A percentile compares a stretch with the other conserved stretches of the same genome.
phyloP scores from a whole-genome alignment of 2,888 invertebrate species.

The Drosophila conformis region DNA sequence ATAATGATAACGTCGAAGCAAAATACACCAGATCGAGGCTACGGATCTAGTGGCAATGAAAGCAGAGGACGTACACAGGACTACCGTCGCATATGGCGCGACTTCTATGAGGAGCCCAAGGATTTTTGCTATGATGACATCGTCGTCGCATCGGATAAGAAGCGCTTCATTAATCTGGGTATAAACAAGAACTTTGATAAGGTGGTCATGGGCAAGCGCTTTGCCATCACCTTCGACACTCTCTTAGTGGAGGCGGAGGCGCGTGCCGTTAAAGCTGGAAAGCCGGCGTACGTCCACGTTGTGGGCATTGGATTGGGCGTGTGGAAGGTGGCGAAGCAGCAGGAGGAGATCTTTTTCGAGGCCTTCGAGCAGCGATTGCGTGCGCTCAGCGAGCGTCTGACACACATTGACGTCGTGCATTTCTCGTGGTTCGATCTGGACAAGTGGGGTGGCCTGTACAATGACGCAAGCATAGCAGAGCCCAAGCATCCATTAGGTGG shows the following conservation, averaged over 20 bases:
- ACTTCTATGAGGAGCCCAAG: slow-evolving; percentile 71
- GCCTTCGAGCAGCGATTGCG: slow-evolving; percentile 87
- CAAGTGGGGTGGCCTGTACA: slow-evolving; percentile 85
- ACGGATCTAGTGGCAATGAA: slow-evolving; percentile 45
- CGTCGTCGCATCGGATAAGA: slow-evolving; percentile 28
- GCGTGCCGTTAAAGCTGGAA: slow-evolving; percentile 86
- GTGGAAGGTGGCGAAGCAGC: slow-evolving; percentile 88
- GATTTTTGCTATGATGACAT: slow-evolving; percentile 68
- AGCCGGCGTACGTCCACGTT: slow-evolving; percentile 88
- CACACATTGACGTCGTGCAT: slow-evolving; percentile 57
- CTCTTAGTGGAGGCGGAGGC: slow-evolving; percentile 88
- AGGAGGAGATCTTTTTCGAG: slow-evolving; percentile 87
- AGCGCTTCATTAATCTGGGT: slow-evolving; percentile 26
- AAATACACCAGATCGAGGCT: slow-evolving; percentile 86
- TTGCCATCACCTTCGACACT: slow-evolving; percentile 87
- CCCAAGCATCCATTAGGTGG: slow-evolving; percentile 83
- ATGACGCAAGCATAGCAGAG: slow-evolving; percentile 82
- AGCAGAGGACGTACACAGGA: slow-evolving; percentile 37
- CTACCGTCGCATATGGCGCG: slow-evolving; percentile 76
- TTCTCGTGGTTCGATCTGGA: slow-evolving; percentile 60
- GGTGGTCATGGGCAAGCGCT: slow-evolving; percentile 84
- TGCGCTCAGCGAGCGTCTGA: slow-evolving; percentile 66
- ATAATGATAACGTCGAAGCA: slow-evolving; percentile 85
- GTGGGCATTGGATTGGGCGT: slow-evolving; percentile 89
- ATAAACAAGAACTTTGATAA: slow-evolving; percentile 75